phyloP scores from a whole-genome alignment of 1,140 invertebrate species.

The Acromyrmex echinatior region DNA sequence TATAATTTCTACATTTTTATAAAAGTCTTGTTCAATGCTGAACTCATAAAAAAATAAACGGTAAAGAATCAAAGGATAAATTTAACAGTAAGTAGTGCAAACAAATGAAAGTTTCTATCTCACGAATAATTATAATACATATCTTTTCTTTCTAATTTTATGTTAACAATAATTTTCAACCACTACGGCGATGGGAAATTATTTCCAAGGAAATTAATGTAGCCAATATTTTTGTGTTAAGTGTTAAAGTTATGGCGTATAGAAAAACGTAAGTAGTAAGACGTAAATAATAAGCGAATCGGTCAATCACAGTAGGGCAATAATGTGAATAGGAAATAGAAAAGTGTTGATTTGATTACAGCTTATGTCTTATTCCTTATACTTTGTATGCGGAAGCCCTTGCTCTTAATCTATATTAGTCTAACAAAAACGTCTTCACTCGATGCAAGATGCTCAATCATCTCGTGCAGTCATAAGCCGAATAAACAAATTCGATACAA shows the following conservation, averaged over 20 bases:
- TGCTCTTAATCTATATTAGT: too few species aligned
- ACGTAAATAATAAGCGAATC: too few species aligned
- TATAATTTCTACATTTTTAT: background rate
- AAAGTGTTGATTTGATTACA: too few species aligned
- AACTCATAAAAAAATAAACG: background rate
- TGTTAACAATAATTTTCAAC: background rate
- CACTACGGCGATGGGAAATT: constrained; percentile 19
- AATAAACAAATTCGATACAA: background rate
- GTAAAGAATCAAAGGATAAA: background rate
- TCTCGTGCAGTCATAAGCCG: background rate
- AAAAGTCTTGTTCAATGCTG: background rate
- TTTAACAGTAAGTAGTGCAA: background rate
- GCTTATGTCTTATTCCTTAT: background rate
- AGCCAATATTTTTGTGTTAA: background rate
- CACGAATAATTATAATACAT: background rate
- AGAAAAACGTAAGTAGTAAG: too few species aligned
- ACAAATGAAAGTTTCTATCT: constrained; percentile 4
- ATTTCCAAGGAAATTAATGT: constrained; percentile 24
- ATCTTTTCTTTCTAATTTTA: background rate
- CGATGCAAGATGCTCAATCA: background rate
- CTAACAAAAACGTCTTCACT: too few species aligned
- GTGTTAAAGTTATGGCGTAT: background rate
- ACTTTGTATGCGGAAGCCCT: too few species aligned
- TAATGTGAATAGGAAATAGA: too few species aligned
- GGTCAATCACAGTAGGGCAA: too few species aligned